phyloP scores from a whole-genome alignment of 2,797 vertebrate species.

The Epinephelus coioides region DNA sequence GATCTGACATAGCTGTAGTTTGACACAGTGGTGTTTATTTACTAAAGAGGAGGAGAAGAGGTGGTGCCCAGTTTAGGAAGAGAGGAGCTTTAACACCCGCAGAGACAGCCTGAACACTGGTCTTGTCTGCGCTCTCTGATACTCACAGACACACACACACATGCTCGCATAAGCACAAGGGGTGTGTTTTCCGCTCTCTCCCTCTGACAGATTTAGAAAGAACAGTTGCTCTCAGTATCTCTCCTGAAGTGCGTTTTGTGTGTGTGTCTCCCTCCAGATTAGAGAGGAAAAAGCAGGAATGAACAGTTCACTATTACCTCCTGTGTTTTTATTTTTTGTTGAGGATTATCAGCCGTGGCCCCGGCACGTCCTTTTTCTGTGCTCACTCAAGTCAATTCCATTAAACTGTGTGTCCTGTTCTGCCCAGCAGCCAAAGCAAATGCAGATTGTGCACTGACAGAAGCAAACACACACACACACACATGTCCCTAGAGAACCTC shows the following conservation, averaged over 20 bases:
- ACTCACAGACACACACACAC: constrained; percentile 27
- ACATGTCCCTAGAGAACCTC: constrained; percentile 41
- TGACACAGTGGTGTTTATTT: constrained; percentile 57
- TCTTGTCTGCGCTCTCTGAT: constrained; percentile 37
- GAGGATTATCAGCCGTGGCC: constrained; percentile 24
- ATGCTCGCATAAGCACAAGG: constrained; percentile 47
- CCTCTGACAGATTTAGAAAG: constrained; percentile 81
- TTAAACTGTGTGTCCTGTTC: constrained; percentile 62
- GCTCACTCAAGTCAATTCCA: constrained; percentile 42
- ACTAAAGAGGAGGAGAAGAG: constrained; percentile 26
- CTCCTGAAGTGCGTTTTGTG: constrained; percentile 36
- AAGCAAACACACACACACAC: constrained; percentile 39
- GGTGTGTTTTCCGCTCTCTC: constrained; percentile 57
- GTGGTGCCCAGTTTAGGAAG: constrained; percentile 45
- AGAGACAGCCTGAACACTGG: constrained; percentile 49
- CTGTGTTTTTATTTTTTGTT: constrained; percentile 15
- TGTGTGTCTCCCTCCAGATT: constrained; percentile 22
- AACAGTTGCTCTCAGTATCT: constrained; percentile 79
- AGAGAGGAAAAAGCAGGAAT: constrained; percentile 15
- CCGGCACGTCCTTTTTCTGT: constrained; percentile 6
- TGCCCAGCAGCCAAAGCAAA: constrained; percentile 69
- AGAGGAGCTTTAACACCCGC: constrained; percentile 35
- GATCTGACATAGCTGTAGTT: constrained; percentile 7
- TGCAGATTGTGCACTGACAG: constrained; percentile 57
- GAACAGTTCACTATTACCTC: constrained; percentile 22